phyloP scores from a whole-genome alignment of 2,888 invertebrate species.

The Agriopis aurantiaria region DNA sequence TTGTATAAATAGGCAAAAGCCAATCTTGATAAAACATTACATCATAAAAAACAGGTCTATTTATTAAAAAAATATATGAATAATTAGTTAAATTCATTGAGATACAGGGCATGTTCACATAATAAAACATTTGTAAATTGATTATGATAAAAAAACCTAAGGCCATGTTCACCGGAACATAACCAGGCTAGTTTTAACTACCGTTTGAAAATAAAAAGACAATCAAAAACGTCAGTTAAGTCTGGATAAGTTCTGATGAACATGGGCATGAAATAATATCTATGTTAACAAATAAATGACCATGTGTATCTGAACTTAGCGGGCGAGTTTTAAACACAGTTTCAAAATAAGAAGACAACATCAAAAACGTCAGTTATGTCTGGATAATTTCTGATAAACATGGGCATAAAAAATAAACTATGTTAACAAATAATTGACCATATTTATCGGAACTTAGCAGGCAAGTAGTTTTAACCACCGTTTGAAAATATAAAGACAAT shows the following conservation, averaged over 20 bases:
- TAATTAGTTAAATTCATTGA: constrained; percentile 47
- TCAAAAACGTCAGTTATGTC: neutral
- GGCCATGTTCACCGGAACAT: neutral
- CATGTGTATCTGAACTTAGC: neutral
- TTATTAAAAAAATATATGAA: constrained; percentile 52
- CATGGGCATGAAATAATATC: neutral
- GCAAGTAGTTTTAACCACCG: neutral
- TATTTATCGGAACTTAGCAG: neutral
- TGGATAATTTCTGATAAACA: constrained; percentile 2
- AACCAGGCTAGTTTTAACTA: neutral
- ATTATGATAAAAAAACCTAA: constrained; percentile 44
- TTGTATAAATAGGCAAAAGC: constrained; percentile 49
- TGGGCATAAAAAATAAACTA: neutral
- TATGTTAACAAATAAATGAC: neutral
- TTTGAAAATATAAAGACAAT: neutral
- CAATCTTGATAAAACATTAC: constrained; percentile 54
- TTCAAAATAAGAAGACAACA: neutral
- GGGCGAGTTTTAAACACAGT: neutral
- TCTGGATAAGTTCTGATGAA: constrained; percentile 5
- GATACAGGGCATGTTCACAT: constrained; percentile 64
- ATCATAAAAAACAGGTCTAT: constrained; percentile 45
- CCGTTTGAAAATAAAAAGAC: neutral
- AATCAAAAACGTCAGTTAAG: neutral
- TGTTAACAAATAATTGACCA: neutral
- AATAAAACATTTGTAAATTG: constrained; percentile 69